These are phyloP conservation scores for Acleris literana DNA, from an alignment of 2,888 invertebrate genomes.

Conservation along the genomic window DNA sequence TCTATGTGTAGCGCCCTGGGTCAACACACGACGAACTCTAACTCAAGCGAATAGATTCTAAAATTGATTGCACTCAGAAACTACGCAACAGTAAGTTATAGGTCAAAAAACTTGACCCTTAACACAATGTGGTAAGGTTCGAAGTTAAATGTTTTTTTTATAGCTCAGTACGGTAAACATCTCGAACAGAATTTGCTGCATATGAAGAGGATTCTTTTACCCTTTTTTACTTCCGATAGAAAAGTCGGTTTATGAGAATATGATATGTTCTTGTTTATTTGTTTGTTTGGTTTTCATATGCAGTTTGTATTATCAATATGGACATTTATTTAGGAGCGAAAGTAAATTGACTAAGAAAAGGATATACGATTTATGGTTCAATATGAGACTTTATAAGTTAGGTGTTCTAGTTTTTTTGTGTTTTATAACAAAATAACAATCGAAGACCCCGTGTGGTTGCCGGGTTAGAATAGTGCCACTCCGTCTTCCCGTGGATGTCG, in stretches of 20 bases:
- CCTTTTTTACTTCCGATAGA: conserved; percentile 28
- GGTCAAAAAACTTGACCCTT: conserved; percentile 10
- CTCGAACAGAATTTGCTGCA: conserved; percentile 28
- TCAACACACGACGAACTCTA: conserved; percentile 17
- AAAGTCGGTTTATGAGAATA: conserved; percentile 29
- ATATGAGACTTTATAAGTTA: too few species aligned
- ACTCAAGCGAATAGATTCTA: conserved; percentile 20
- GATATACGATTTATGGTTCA: too few species aligned
- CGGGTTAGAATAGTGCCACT: too few species aligned
- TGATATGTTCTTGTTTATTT: conserved; percentile 30
- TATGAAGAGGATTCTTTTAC: conserved; percentile 31
- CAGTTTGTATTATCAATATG: conserved; percentile 25
- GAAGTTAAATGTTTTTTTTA: background rate
- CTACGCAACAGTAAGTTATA: background rate
- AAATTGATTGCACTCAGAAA: conserved; percentile 16
- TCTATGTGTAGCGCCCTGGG: conserved; percentile 27
- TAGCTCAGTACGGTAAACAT: conserved; percentile 11
- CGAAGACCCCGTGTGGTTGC: too few species aligned
- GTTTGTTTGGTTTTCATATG: conserved; percentile 30
- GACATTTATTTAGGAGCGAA: conserved; percentile 28
- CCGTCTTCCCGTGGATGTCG: too few species aligned
- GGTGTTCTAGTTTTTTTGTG: too few species aligned
- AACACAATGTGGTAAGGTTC: conserved; percentile 9
- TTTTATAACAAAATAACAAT: too few species aligned
- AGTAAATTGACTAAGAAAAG: too few species aligned